These are phyloP conservation scores for Fragum fragum DNA, from an alignment of 2,888 invertebrate species.

Conservation along the genomic window DNA sequence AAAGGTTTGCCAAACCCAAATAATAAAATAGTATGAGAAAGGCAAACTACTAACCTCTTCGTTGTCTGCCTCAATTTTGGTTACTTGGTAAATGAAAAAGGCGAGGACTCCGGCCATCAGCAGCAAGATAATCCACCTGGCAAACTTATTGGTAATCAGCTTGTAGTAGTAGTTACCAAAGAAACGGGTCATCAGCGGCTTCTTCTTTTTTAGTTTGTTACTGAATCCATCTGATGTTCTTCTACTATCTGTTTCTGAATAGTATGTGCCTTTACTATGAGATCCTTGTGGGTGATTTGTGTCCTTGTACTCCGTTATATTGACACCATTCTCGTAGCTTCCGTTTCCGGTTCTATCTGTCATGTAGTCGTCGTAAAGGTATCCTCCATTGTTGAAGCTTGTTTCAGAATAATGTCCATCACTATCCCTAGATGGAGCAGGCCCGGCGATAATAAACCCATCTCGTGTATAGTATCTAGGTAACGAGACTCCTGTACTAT, in stretches of 20 bases:
- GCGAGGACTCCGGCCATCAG: conserved; percentile 60
- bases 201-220: conserved; percentile 3
- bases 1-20: no score
- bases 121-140: conserved; percentile 70
- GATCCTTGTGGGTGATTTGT: neutral
- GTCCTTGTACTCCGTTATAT: neutral
- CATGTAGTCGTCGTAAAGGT: conserved; percentile 1
- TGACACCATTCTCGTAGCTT: neutral
- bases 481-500: neutral
- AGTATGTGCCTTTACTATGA: neutral
- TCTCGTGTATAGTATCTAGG: neutral
- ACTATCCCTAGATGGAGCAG: neutral
- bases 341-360: neutral
- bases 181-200: conserved; percentile 64
- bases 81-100: conserved; percentile 69
- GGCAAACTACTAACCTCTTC: conserved; percentile 69
- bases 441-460: neutral
- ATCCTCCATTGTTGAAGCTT: neutral
- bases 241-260: neutral
- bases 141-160: conserved; percentile 71
- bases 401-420: neutral
- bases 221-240: neutral
- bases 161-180: conserved; percentile 73
- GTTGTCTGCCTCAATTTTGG: conserved; percentile 74
- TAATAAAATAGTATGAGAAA: no score